Evolutionary conservation across 2,797 vertebrate species (phyloP).

Genomic region (Somateria mollissima): DNA sequence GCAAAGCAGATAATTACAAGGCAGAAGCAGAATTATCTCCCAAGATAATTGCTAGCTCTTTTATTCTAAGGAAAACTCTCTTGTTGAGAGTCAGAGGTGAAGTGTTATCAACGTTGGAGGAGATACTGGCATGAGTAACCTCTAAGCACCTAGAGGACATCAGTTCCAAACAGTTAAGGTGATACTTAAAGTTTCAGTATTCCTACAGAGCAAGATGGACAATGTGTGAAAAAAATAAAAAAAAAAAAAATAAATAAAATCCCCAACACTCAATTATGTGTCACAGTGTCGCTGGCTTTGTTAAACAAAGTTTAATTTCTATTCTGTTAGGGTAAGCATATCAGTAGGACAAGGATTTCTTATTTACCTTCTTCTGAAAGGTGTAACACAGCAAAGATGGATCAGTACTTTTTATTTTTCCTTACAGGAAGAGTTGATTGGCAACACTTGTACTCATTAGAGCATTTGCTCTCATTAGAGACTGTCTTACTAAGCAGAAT

Average conservation of each 20-base stretch:
- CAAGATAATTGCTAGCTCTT: background rate
- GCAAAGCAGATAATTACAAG: background rate
- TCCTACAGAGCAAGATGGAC: background rate
- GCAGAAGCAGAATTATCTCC: background rate
- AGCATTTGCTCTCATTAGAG: background rate
- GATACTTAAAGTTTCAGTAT: background rate
- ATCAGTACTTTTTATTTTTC: background rate
- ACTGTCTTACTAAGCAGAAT: background rate
- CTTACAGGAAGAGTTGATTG: accelerated
- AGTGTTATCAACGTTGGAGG: background rate
- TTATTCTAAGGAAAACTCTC: background rate
- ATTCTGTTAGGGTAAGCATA: background rate
- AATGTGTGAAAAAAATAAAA: background rate
- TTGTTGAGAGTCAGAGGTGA: background rate
- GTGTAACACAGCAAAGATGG: background rate
- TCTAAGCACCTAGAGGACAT: background rate
- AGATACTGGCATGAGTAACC: background rate
- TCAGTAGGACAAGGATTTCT: background rate
- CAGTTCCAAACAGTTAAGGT: background rate
- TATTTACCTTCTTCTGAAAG: background rate
- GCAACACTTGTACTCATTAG: background rate
- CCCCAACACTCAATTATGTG: background rate
- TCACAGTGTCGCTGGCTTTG: background rate
- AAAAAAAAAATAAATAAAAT: background rate
- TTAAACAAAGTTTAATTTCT: background rate